phyloP scores from a whole-genome alignment of 2,113 vertebrate genomes.

The Rallus limicola region DNA sequence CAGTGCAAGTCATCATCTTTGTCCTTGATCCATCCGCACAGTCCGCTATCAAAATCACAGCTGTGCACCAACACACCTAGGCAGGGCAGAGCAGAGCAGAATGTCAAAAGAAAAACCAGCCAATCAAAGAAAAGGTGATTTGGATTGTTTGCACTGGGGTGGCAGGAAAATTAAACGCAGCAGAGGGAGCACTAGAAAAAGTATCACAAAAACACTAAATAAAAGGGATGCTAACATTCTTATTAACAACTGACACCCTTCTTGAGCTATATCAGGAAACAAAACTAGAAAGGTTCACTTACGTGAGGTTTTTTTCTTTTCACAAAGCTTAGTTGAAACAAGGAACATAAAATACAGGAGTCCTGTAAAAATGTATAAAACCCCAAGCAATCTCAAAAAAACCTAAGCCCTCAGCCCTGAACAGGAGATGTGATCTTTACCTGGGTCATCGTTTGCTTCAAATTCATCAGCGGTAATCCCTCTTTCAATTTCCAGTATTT shows the following conservation, averaged over 20 bases:
- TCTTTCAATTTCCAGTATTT: conserved; percentile 90
- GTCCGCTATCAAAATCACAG: conserved; percentile 91
- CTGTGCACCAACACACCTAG: conserved; percentile 86
- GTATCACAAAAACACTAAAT: background rate
- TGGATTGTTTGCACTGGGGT: background rate
- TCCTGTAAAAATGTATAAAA: background rate
- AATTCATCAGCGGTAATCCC: conserved; percentile 89
- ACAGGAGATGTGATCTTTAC: conserved; percentile 60
- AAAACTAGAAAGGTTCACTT: background rate
- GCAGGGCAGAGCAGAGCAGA: background rate
- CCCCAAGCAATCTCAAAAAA: background rate
- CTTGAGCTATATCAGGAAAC: background rate
- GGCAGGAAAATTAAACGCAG: background rate
- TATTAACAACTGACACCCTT: background rate
- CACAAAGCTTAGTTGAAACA: background rate
- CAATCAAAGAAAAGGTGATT: background rate
- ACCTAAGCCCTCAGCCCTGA: background rate
- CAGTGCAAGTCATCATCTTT: conserved; percentile 88
- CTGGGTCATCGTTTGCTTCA: conserved; percentile 90
- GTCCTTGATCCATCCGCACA: conserved; percentile 92
- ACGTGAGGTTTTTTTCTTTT: background rate
- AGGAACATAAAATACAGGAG: background rate
- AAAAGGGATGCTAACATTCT: background rate
- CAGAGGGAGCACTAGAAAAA: background rate
- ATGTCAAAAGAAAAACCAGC: background rate